A percentile compares a stretch with the other conserved stretches of the same genome.
Evolutionary conservation across 92 coral and sea anemone species (phyloP).

Genomic region (Porites evermanni): DNA sequence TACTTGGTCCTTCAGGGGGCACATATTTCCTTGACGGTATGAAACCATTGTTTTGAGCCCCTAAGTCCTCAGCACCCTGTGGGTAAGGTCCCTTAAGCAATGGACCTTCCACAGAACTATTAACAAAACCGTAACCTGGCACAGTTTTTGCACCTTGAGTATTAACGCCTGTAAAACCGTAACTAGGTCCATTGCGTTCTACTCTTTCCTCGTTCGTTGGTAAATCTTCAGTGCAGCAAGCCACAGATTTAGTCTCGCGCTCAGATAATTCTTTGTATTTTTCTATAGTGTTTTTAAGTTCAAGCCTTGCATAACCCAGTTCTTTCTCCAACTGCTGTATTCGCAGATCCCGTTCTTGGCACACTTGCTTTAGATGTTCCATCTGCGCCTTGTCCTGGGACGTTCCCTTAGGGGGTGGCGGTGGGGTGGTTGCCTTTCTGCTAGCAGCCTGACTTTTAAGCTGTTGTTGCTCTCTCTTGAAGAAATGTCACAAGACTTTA

Average conservation of each 20-base stretch:
- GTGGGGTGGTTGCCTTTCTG: slow-evolving; percentile 60
- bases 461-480: slow-evolving; percentile 91
- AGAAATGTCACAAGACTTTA: background rate
- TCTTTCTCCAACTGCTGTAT: slow-evolving; percentile 75
- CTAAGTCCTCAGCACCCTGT: slow-evolving; percentile 9
- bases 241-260: slow-evolving; percentile 57
- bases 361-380: slow-evolving; percentile 59
- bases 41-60: slow-evolving; percentile 20
- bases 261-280: slow-evolving; percentile 29
- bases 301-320: slow-evolving; percentile 54
- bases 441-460: slow-evolving; percentile 68
- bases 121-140: background rate
- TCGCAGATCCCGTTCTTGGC: slow-evolving; percentile 82
- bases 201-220: slow-evolving; percentile 37
- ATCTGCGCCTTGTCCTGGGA: slow-evolving; percentile 71
- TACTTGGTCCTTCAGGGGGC: slow-evolving; percentile 10
- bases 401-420: slow-evolving; percentile 54
- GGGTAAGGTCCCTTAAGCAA: background rate
- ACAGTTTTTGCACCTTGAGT: background rate
- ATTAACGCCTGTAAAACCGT: background rate
- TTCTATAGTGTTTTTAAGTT: slow-evolving; percentile 46
- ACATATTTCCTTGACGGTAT: slow-evolving; percentile 2
- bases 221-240: slow-evolving; percentile 68
- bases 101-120: slow-evolving; percentile 1
- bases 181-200: background rate